Percentiles rank a stretch among this genome's conserved stretches.
Conservation (phyloP, 2,888 invertebrate species). For the Sesia apiformis region DNA sequence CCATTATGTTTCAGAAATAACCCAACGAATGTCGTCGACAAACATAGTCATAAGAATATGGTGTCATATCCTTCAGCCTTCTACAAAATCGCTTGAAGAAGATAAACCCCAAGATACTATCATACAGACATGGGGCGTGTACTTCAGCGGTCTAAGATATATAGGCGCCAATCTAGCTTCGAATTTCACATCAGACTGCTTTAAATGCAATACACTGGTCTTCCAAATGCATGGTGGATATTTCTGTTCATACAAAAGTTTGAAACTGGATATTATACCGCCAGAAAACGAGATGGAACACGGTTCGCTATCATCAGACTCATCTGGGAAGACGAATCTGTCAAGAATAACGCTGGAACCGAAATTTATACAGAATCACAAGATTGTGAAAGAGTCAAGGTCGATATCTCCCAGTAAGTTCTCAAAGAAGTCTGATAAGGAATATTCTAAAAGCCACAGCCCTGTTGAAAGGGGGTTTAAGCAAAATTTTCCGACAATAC, state of each 20-base stretch:
- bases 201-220: constrained; percentile 83
- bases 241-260: constrained; percentile 79
- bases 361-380: constrained; percentile 38
- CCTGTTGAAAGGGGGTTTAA: constrained; percentile 55
- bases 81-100: constrained; percentile 19
- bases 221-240: constrained; percentile 92
- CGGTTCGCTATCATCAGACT: constrained; percentile 55
- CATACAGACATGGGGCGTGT: constrained; percentile 88
- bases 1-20: constrained; percentile 46
- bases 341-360: constrained; percentile 52
- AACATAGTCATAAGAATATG: constrained; percentile 65
- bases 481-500: constrained; percentile 46
- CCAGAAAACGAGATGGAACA: constrained; percentile 59
- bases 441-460: constrained; percentile 67
- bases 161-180: constrained; percentile 81
- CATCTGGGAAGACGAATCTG: constrained; percentile 48
- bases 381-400: constrained; percentile 43
- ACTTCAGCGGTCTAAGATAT: constrained; percentile 87
- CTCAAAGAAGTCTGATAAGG: constrained; percentile 40
- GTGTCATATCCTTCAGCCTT: constrained; percentile 46
- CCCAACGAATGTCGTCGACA: constrained; percentile 59
- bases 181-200: constrained; percentile 78
- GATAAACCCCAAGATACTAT: constrained; percentile 66
- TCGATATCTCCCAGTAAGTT: constrained; percentile 56
- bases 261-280: constrained; percentile 64